Evolutionary conservation across 2,888 invertebrate species (phyloP).

Genomic region (Sesamia inferens): DNA sequence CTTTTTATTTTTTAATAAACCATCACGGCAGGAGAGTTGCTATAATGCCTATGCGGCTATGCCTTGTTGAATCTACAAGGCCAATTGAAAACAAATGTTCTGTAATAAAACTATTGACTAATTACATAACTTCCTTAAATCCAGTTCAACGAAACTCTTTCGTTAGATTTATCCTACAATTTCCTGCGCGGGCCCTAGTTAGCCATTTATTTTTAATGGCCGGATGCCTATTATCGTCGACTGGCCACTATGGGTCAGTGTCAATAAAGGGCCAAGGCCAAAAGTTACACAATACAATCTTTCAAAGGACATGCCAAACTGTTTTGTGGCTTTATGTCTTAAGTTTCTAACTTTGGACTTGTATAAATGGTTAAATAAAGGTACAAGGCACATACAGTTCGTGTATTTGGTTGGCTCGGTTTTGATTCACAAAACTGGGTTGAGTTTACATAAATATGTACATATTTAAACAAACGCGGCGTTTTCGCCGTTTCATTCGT

Average conservation of each 20-base stretch:
- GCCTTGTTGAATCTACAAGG: not conserved
- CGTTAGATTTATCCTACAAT: slow-evolving; percentile 18
- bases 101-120: not conserved
- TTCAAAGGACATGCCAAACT: not conserved
- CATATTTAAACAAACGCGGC: too few relatives aligned
- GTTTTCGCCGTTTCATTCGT: too few relatives aligned
- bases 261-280: slow-evolving; percentile 21
- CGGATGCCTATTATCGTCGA: slow-evolving; percentile 37
- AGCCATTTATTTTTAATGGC: slow-evolving; percentile 34
- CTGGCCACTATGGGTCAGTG: slow-evolving; percentile 12
- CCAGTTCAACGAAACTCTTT: slow-evolving; percentile 23
- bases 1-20: not conserved
- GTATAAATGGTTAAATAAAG: not conserved
- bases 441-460: not conserved
- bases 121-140: slow-evolving; percentile 5
- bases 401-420: not conserved
- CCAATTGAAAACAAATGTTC: not conserved
- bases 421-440: not conserved
- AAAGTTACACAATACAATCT: slow-evolving; percentile 29
- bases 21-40: too few relatives aligned
- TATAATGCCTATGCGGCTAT: too few relatives aligned
- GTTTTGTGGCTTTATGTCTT: not conserved
- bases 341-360: not conserved
- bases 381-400: not conserved
- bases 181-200: slow-evolving; percentile 33